Base-by-base conservation (phyloP, 1,140 invertebrate genomes). In the Penaeus japonicus region DNA sequence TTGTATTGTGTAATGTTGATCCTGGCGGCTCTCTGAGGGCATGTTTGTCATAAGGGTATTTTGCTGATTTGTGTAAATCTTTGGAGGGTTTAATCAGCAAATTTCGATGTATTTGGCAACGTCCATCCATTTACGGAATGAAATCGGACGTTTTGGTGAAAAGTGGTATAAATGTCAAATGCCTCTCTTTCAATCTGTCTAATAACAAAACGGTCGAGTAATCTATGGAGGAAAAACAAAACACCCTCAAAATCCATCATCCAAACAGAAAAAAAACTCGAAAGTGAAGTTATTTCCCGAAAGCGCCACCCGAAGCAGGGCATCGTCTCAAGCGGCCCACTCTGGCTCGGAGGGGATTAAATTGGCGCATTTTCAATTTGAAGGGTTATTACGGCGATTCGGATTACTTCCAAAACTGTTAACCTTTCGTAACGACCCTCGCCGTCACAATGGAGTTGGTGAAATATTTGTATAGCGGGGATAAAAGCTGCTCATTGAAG, bases 371-470 rank as follows among this genome's bases (percentile, higher is more conserved):
- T 73, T 85, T 75, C 83, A 85, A 85, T 75, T 73, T 77, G n/a
- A 85, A 54, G 65, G 83, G 35, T 85, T 85, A 77, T 85, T 85
- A 85, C 35, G 27, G 83, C 59, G 65, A 85, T 85, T 85, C 27
- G 22, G 65, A 85, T 85, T 85, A 85, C 65, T 75, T 85, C 65
- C 83, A 85, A 57, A 85, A 85, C 83, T 85, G 83, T 85, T 85
- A 85, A 85, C 83, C 83, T 85, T 85, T 85, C 83, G 70, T 77
- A 85, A 85, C 83, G 83, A 85, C 70, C 83, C 70, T 22, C 22
- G 32, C 24, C 32, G 27, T 53, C 47, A 85, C 83, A 85, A 85
- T 85, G 47, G 83, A 22, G 70, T 10, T 85, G 83, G 83, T 85
- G 83, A 85, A 85, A 85, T 85, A 85, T 85, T 85, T 85, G 83